Percentiles rank a stretch among this genome's conserved stretches.
These are phyloP conservation scores for Grantiella picta DNA, from an alignment of 2,113 vertebrate species.

Conservation along the genomic window DNA sequence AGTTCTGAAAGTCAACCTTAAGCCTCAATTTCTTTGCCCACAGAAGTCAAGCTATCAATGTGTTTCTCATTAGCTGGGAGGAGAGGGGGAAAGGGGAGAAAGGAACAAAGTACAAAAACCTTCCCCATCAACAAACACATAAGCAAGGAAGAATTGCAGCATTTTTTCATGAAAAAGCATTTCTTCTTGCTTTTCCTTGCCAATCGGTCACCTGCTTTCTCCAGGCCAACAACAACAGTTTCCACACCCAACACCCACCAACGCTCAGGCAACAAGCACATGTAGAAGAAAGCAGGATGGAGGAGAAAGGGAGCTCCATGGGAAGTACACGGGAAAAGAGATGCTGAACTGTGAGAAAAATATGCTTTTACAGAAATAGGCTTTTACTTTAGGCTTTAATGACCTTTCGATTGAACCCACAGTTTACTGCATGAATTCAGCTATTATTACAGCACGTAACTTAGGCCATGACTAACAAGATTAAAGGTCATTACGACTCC, in stretches of 20 bases:
- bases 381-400: neutral
- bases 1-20: neutral
- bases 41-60: neutral
- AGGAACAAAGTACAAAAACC: neutral
- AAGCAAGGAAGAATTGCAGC: neutral
- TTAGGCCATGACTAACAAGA: neutral
- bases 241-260: neutral
- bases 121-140: neutral
- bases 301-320: neutral
- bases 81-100: neutral
- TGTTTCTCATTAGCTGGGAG: neutral
- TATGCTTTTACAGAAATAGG: accelerated
- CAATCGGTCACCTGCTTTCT: neutral
- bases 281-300: neutral
- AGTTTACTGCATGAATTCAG: neutral
- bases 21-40: neutral
- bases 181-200: neutral
- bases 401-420: neutral
- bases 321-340: neutral
- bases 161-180: neutral
- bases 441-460: neutral
- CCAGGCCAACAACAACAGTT: neutral
- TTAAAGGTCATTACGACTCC: no score
- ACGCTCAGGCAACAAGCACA: neutral
- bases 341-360: neutral